Base-by-base conservation (phyloP, 2,888 invertebrate genomes). In the Blastobasis lacticolella region DNA sequence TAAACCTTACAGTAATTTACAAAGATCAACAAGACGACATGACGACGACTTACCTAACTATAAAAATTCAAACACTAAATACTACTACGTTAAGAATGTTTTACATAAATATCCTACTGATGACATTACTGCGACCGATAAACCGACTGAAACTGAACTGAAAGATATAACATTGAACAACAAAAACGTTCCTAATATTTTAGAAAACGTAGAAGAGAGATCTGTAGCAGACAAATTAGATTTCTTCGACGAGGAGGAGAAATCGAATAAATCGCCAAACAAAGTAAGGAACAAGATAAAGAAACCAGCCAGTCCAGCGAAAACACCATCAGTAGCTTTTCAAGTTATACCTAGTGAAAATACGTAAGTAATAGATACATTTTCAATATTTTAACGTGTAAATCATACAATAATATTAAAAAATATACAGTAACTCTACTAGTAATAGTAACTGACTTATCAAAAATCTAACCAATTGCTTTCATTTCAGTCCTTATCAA, bases 331-430 rank as follows among this genome's bases (percentile, higher is more conserved):
- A 0, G 87, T 89, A 4, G 75, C 78, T 47, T 89, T 89, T 55
- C 79, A 89, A 68, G 74, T 89, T 41, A 87, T 87, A 57, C 89
- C 89, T 1, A 89, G 89, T 68, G 89, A 89, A 63, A 84, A 83
- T 55, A 87, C 76, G 89, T 88, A 66, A 75, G 71, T 54, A 38
- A 52, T 40, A 7, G 38, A 2, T 43, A 9, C 36, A 45, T 23
- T 8, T 54, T 23, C 6, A 10, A 52, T 6, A 48, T 10, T 46
- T 23, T 9, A 44, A 10, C 44, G 10, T 44, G 41, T 23, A 23
- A 23, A 23, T 23, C 23, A 23, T 23, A 23, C 23, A 23, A 3
- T 23, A 23, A 23, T 23, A 23, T 23, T 3, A 23, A 23, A 23
- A 4, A 8, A 8, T 41, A 41, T 8, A 9, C 9, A 41, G 41